Percentiles rank a stretch among this genome's conserved stretches.
These are phyloP conservation scores for Distichodus sexfasciatus DNA, from an alignment of 2,797 vertebrate genomes.

Conservation along the genomic window DNA sequence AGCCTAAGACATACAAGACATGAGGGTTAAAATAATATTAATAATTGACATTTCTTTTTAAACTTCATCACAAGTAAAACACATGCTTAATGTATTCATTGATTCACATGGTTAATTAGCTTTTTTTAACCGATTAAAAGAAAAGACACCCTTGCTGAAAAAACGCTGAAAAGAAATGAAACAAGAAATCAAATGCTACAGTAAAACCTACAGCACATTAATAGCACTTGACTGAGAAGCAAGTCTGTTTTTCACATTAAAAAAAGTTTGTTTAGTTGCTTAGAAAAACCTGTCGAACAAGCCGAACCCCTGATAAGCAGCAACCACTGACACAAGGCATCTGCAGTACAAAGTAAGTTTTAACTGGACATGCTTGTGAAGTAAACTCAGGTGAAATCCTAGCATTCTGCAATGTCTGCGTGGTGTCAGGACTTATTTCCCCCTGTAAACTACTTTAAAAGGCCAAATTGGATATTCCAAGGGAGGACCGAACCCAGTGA, in stretches of 20 bases:
- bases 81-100: slow-evolving; percentile 14
- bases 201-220: background rate
- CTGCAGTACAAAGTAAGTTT: too few relatives aligned
- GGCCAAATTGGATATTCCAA: slow-evolving; percentile 73
- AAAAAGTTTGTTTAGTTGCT: too few relatives aligned
- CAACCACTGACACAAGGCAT: too few relatives aligned
- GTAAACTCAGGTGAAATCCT: slow-evolving; percentile 52
- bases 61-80: slow-evolving; percentile 32
- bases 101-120: background rate
- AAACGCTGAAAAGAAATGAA: slow-evolving; percentile 35
- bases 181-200: background rate
- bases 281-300: too few relatives aligned
- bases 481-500: slow-evolving; percentile 63
- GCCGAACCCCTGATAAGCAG: too few relatives aligned
- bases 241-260: background rate
- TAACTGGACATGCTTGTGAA: background rate
- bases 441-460: slow-evolving; percentile 69
- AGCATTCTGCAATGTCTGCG: slow-evolving; percentile 42
- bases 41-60: slow-evolving; percentile 47
- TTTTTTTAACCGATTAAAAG: background rate
- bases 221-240: background rate
- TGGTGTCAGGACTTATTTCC: slow-evolving; percentile 69
- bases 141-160: slow-evolving; percentile 1
- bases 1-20: background rate
- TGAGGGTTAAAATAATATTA: slow-evolving; percentile 1